Evolutionary conservation across 2,888 invertebrate species (phyloP).

Genomic region (Acleris cristana): DNA sequence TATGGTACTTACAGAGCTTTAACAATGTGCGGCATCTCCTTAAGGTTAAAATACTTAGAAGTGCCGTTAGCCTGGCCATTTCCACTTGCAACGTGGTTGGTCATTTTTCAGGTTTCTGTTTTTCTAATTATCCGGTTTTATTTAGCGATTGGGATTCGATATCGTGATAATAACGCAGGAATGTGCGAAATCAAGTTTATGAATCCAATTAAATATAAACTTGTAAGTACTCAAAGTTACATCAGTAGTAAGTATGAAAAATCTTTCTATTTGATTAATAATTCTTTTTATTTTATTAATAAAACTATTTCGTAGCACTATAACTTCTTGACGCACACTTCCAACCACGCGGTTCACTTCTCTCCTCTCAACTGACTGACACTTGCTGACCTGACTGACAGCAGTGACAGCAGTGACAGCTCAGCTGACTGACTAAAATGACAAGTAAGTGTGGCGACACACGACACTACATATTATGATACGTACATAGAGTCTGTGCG

Average conservation of each 20-base stretch:
- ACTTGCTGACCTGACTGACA: too few relatives aligned
- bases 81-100: conserved; percentile 54
- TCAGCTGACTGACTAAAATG: too few relatives aligned
- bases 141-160: conserved; percentile 1
- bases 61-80: conserved; percentile 54
- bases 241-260: too few relatives aligned
- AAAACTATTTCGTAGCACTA: neutral
- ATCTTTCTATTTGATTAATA: neutral
- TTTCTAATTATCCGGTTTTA: conserved; percentile 1
- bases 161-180: neutral
- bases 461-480: too few relatives aligned
- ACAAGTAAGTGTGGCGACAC: too few relatives aligned
- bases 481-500: too few relatives aligned
- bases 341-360: neutral
- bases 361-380: too few relatives aligned
- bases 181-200: neutral
- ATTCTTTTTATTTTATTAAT: neutral
- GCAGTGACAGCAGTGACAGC: too few relatives aligned
- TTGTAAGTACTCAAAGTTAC: too few relatives aligned
- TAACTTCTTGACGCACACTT: neutral
- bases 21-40: conserved; percentile 68
- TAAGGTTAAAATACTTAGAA: conserved; percentile 66
- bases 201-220: too few relatives aligned
- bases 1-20: conserved; percentile 65
- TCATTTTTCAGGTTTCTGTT: conserved; percentile 49